A percentile compares a stretch with the other conserved stretches of the same genome.
phyloP scores from a whole-genome alignment of 1,140 invertebrate species.

The Dinothrombium tinctorium region DNA sequence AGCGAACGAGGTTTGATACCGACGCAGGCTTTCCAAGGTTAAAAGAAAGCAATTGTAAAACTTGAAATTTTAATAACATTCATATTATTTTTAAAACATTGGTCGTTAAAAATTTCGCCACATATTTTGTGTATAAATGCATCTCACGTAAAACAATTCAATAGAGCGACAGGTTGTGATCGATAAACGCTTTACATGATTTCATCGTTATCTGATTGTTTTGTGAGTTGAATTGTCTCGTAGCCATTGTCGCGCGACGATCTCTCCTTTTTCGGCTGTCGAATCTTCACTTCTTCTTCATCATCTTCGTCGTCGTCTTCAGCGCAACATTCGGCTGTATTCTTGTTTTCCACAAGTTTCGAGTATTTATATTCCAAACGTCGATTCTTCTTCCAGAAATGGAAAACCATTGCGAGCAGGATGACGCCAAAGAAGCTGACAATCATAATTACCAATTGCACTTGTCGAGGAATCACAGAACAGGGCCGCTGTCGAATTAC shows the following conservation, averaged over 20 bases:
- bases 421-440: slow-evolving; percentile 23
- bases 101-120: too few relatives aligned
- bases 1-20: too few relatives aligned
- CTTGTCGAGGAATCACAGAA: slow-evolving; percentile 16
- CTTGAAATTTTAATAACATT: too few relatives aligned
- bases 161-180: too few relatives aligned
- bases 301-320: slow-evolving; percentile 29
- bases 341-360: slow-evolving; percentile 28
- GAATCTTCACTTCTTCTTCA: slow-evolving; percentile 14
- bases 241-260: slow-evolving; percentile 1
- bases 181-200: too few relatives aligned
- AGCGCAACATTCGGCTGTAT: slow-evolving; percentile 30
- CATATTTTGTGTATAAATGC: too few relatives aligned
- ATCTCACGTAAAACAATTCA: too few relatives aligned
- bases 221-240: slow-evolving; percentile 11
- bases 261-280: not conserved
- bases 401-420: slow-evolving; percentile 23
- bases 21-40: too few relatives aligned
- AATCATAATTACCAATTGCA: slow-evolving; percentile 21
- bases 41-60: too few relatives aligned
- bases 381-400: slow-evolving; percentile 30
- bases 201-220: slow-evolving; percentile 1
- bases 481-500: slow-evolving; percentile 12
- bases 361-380: slow-evolving; percentile 35
- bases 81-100: too few relatives aligned